phyloP scores from a whole-genome alignment of 2,888 invertebrate species.

The Gisinianus flammeolus region DNA sequence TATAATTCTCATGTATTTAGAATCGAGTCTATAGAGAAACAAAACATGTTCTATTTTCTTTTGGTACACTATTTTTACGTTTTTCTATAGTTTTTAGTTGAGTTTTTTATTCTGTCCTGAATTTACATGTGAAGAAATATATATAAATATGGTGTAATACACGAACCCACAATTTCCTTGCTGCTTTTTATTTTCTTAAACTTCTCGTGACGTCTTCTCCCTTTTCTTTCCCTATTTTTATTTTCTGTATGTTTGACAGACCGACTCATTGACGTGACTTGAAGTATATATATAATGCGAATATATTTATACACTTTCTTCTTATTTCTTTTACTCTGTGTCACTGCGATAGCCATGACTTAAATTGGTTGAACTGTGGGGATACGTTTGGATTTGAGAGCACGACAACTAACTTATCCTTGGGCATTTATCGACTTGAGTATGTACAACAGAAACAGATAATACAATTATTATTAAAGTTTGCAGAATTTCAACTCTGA shows the following conservation, averaged over 20 bases:
- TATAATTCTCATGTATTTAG: no score
- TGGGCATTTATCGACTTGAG: slow-evolving; percentile 10
- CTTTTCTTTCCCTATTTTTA: not conserved
- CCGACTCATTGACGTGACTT: slow-evolving; percentile 1
- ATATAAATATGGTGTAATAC: no score
- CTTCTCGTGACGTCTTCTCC: not conserved
- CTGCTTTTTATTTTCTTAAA: not conserved
- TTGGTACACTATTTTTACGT: not conserved
- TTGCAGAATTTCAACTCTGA: not conserved
- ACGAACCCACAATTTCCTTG: not conserved
- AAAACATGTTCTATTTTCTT: not conserved
- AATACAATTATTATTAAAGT: slow-evolving; percentile 15
- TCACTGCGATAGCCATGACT: slow-evolving; percentile 5
- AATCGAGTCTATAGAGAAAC: not conserved
- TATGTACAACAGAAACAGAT: not conserved
- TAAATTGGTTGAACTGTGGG: slow-evolving; percentile 5
- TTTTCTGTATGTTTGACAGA: slow-evolving; percentile 9
- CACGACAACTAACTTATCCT: slow-evolving; percentile 5
- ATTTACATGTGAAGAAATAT: no score
- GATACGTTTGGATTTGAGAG: not conserved
- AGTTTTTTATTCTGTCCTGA: not conserved
- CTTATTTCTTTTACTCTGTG: not conserved
- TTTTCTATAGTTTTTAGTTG: not conserved
- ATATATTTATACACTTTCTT: not conserved
- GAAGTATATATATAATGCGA: not conserved